These are phyloP conservation scores for Tiphia femorata DNA, from an alignment of 2,888 invertebrate species.

Conservation along the genomic window DNA sequence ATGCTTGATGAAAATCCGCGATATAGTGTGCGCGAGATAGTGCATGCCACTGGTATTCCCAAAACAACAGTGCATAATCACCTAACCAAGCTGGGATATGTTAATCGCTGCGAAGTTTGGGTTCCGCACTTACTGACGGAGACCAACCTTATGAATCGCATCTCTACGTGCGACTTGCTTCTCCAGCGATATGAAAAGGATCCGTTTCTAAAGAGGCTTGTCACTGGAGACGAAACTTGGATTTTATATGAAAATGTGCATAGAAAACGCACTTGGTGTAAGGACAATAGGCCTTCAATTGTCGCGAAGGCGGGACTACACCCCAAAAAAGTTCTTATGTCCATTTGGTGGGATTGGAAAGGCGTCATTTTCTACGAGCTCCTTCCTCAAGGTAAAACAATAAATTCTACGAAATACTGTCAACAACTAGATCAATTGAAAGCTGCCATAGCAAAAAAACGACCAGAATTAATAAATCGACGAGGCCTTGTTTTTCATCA, in stretches of 20 bases:
- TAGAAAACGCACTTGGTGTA: slow-evolving; percentile 5
- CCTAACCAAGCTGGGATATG: slow-evolving; percentile 4
- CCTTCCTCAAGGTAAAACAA: neutral
- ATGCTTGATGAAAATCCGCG: neutral
- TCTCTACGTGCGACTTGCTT: neutral
- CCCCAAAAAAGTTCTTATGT: neutral
- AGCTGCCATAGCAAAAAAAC: slow-evolving; percentile 5
- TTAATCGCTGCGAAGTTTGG: slow-evolving; percentile 11
- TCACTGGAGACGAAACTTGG: slow-evolving; percentile 5
- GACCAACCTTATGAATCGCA: neutral
- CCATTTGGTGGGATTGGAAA: neutral
- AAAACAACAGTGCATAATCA: slow-evolving; percentile 7
- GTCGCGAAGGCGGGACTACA: slow-evolving; percentile 1
- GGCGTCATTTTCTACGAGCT: slow-evolving; percentile 1
- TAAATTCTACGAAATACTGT: slow-evolving; percentile 2
- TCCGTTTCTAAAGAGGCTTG: slow-evolving; percentile 1
- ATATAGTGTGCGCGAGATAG: slow-evolving; percentile 8
- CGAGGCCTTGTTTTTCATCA: slow-evolving; percentile 1
- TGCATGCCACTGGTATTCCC: slow-evolving; percentile 6
- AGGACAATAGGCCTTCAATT: slow-evolving; percentile 1
- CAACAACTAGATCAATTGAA: neutral
- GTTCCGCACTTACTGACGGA: neutral
- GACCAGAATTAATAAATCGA: neutral
- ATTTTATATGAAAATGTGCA: slow-evolving; percentile 1
- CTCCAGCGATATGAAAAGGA: neutral